Evolutionary conservation across 2,797 vertebrate genomes (phyloP), one percentile per base, ranked within the genome.

Genomic region (Paedocypris micromegethes): DNA sequence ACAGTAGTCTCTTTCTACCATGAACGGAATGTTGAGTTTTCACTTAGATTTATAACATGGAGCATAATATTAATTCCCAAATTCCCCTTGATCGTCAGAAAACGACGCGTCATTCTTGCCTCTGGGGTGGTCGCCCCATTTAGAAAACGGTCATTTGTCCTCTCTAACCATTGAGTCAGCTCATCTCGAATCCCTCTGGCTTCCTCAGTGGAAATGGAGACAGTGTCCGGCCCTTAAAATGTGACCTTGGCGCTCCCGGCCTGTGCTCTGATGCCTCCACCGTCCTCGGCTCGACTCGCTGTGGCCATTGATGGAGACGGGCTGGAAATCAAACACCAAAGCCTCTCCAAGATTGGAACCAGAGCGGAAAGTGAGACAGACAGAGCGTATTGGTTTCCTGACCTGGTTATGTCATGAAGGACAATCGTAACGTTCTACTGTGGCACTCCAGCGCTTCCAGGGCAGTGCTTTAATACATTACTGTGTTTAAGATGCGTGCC

Each of bases 301-400:
- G 9, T 57, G 55, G 68, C 64, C 74, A 52, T 53, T 59, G 54
- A 60, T 65, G 68, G 77, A 82, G 73, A 64, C 82, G 76, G 81
- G 78, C 76, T 81, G 83, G 84, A 82, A 80, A 82, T 75, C 72
- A 60, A 62, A 78, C 81, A 80, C 81, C 43, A 43, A 68, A 54
- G 50, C 50, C 9, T 56, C 47, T 58, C 69, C 37, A n/a, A 64
- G 55, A 58, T 73, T 54, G 60, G 47, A 75, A 54, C 69, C 55
- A 59, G 75, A 64, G 4, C 58, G 59, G 55, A 65, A 59, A 70
- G 39, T 9, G 50, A 73, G 47, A 38, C 63, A 78, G 68, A 70
- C 46, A 47, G 42, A 64, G 50, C 64, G 44, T 9, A 62, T 49
- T 43, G 57, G 70, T 73, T 76, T 73, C 65, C 65, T 75, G 75